Percentiles rank a stretch among this genome's conserved stretches.
Conservation (phyloP, 2,888 invertebrate genomes). For the Orchestes rusci region DNA sequence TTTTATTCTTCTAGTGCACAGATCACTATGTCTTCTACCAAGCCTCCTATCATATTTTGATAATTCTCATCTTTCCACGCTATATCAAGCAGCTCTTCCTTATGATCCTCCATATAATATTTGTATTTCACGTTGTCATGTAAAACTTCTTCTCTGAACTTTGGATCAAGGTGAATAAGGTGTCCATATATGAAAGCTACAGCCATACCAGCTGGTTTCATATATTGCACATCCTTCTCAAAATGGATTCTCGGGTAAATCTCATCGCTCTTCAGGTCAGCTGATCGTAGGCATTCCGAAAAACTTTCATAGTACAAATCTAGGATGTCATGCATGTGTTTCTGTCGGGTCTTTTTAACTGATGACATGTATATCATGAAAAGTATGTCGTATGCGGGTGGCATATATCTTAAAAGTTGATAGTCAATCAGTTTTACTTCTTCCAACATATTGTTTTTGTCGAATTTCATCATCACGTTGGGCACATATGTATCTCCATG, state of each 20-base stretch:
- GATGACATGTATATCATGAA: conserved; percentile 31
- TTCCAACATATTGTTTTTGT: conserved; percentile 23
- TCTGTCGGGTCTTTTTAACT: conserved; percentile 21
- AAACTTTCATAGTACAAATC: conserved; percentile 29
- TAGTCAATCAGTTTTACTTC: conserved; percentile 41
- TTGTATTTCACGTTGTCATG: conserved; percentile 9
- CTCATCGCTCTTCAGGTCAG: conserved; percentile 24
- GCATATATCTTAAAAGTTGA: conserved; percentile 48
- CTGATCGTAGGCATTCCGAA: conserved; percentile 20
- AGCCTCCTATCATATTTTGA: conserved; percentile 7
- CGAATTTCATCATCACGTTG: conserved; percentile 43
- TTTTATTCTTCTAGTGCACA: neutral
- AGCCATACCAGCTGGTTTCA: neutral
- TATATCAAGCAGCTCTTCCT: conserved; percentile 8
- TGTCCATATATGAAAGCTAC: conserved; percentile 5
- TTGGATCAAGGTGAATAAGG: conserved; percentile 9
- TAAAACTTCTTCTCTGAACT: conserved; percentile 11
- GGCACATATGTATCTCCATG: conserved; percentile 61
- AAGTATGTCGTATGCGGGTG: conserved; percentile 59
- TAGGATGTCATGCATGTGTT: conserved; percentile 25
- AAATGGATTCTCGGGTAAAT: conserved; percentile 29
- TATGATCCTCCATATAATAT: conserved; percentile 7
- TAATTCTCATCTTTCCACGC: conserved; percentile 10
- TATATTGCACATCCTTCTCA: conserved; percentile 7
- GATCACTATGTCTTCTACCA: conserved; percentile 11